Evolutionary conservation across 2,888 invertebrate genomes (phyloP).

Genomic region (Aporophyla nigra): DNA sequence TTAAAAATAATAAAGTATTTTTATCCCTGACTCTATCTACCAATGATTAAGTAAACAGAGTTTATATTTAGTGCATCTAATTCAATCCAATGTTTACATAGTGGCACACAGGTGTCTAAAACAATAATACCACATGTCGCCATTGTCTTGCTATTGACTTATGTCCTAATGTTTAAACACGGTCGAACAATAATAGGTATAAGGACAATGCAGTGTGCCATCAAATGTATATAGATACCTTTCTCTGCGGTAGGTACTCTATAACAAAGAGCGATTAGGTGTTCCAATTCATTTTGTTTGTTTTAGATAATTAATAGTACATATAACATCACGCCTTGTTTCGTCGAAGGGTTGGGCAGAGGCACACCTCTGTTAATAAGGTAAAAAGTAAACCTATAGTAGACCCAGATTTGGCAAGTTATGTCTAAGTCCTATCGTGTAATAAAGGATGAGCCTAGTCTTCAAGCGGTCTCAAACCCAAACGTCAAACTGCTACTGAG

Average conservation of each 20-base stretch:
- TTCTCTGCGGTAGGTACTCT: neutral
- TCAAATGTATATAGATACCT: neutral
- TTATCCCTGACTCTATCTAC: neutral
- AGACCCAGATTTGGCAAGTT: too few species aligned
- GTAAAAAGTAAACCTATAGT: too few species aligned
- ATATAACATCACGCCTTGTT: too few species aligned
- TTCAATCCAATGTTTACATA: conserved; percentile 29
- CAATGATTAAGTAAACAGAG: neutral
- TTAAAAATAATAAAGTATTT: neutral
- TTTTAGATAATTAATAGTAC: neutral
- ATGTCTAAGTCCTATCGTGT: too few species aligned
- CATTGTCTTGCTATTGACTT: conserved; percentile 52
- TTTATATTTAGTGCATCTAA: conserved; percentile 19
- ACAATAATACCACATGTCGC: conserved; percentile 35
- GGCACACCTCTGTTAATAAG: too few species aligned
- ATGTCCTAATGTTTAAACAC: conserved; percentile 42
- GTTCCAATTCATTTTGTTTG: neutral
- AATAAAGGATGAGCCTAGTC: too few species aligned
- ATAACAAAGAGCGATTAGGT: neutral
- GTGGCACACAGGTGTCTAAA: conserved; percentile 41
- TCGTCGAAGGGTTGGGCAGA: too few species aligned
- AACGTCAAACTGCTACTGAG: too few species aligned
- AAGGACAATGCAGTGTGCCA: conserved; percentile 32
- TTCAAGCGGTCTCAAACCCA: too few species aligned
- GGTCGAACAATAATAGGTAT: conserved; percentile 34